Conservation (phyloP, 2,888 invertebrate species). For the Synanthedon tipuliformis region DNA sequence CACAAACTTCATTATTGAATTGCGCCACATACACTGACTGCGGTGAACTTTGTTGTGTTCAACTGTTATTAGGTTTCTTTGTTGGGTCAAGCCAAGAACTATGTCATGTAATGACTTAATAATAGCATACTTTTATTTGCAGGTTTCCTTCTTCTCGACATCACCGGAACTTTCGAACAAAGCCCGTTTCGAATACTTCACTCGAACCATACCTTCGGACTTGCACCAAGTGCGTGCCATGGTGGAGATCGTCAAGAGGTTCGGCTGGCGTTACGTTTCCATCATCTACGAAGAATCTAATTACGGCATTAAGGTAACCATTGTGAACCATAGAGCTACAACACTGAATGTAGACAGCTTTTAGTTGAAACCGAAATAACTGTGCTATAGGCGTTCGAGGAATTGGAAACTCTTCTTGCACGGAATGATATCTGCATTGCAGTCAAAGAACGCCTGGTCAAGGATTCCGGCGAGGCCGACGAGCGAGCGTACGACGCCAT, state of each 20-base stretch:
- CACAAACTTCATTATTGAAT: no score
- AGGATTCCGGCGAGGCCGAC: conserved; percentile 94
- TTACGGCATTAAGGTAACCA: conserved; percentile 84
- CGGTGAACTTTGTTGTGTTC: no score
- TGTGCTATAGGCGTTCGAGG: conserved; percentile 84
- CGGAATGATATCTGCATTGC: conserved; percentile 92
- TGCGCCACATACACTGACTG: no score
- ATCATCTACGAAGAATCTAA: conserved; percentile 91
- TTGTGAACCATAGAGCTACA: not conserved
- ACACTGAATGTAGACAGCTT: not conserved
- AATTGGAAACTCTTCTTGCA: conserved; percentile 86
- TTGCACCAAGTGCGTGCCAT: conserved; percentile 89
- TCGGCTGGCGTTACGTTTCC: conserved; percentile 89
- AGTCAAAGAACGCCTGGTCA: conserved; percentile 90
- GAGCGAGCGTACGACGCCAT: conserved; percentile 89
- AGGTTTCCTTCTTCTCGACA: conserved; percentile 96
- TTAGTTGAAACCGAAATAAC: not conserved
- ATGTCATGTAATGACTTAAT: not conserved
- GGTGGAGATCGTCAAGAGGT: conserved; percentile 83
- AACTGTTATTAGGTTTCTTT: no score
- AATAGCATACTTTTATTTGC: conserved; percentile 17
- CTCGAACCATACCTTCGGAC: conserved; percentile 92
- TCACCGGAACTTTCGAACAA: conserved; percentile 94
- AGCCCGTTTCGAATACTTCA: conserved; percentile 93
- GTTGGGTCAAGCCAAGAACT: no score